Base-by-base conservation (phyloP, 2,797 vertebrate species). In the Megalops cyprinoides region DNA sequence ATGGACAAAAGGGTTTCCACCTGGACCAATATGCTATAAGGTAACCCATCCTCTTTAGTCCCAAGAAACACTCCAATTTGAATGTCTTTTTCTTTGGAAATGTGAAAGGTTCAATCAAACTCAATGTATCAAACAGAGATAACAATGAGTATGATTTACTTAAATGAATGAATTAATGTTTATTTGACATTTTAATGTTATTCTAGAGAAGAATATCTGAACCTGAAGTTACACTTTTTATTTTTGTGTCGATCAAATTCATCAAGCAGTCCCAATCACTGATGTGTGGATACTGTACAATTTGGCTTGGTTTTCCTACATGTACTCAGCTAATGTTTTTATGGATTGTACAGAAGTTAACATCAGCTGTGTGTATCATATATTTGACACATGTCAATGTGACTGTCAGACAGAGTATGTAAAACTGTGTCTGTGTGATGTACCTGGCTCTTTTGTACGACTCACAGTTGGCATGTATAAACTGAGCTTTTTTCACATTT, bases 41-140 rank as follows among this genome's bases (percentile, higher is more conserved):
- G 90, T 92, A 90, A 87, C 0, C 51, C 23, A 23, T 39, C 51
- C 53, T 6, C 4, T 65, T 46, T 48, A 23, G 12, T 62, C 44
- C 0, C 12, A 65, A 31, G 25, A 2, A 69, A 0, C 3, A 60
- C 56, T 56, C 14, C 12, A 20, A 37, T 37, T 74, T 6, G 4
- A 58, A 34, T 74, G 25, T n/a, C 20, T 44, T 71, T n/a, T 44
- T 23, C 20, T 71, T n/a, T 42, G 39, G 44, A 71, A n/a, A 39
- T 23, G 71, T 31, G 62, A 67, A 48, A 67, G 14, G 39, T 71
- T 23, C 2, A 65, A 9, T 39, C 28, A 53, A 34, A 31, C 31
- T 20, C 48, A 56, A 34, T 48, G 53, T 76, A 6, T 37, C 18
- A 55, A 55, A 31, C 39, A 28, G 18, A 23, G 49, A 56, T 55